Evolutionary conservation across 2,113 vertebrate genomes (phyloP).

Genomic region (Accipiter virgatus): DNA sequence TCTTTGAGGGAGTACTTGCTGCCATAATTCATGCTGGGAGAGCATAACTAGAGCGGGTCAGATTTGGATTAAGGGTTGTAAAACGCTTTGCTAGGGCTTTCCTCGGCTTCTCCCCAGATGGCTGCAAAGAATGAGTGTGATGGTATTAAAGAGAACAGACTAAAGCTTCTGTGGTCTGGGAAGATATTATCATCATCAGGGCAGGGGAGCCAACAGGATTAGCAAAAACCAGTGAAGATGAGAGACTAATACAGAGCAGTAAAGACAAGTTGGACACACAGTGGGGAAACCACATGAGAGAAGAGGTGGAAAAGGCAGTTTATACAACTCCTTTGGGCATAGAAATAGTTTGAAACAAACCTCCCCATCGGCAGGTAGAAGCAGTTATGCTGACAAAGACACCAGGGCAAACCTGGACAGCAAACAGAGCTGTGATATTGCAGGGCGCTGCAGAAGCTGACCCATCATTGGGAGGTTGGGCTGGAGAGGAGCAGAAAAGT

Average conservation of each 20-base stretch:
- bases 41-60: not conserved
- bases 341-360: not conserved
- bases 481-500: not conserved
- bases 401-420: not conserved
- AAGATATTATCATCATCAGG: not conserved
- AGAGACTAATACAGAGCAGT: not conserved
- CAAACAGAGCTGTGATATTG: not conserved
- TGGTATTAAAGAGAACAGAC: not conserved
- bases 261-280: not conserved
- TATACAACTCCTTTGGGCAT: not conserved
- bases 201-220: not conserved
- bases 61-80: not conserved
- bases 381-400: not conserved
- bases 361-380: not conserved
- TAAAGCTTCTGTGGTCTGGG: not conserved
- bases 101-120: not conserved
- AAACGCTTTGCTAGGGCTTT: not conserved
- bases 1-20: not conserved
- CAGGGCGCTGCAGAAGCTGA: not conserved
- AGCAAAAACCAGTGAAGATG: not conserved
- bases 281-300: not conserved
- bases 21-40: not conserved
- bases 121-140: not conserved
- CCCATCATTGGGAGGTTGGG: fast-evolving
- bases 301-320: not conserved